Evolutionary conservation across 2,113 vertebrate genomes (phyloP).

Genomic region (Puntigrus tetrazona): DNA sequence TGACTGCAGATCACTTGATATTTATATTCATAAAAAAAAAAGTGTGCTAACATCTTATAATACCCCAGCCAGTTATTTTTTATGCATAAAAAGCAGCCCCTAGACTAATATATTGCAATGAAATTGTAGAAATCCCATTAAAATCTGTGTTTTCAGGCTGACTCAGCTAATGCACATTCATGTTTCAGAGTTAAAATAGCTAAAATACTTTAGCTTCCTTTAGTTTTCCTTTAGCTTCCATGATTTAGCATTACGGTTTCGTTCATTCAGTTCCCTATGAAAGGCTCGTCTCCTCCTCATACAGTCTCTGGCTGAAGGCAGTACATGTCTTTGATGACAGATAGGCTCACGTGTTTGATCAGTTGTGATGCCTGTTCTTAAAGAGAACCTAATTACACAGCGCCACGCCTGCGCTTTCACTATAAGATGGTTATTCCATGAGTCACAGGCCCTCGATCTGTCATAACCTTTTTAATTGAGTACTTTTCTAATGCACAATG

Average conservation of each 20-base stretch:
- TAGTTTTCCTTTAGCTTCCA: neutral
- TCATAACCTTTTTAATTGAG: neutral
- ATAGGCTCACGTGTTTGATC: conserved; percentile 8
- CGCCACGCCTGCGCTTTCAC: neutral
- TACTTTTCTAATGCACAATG: neutral
- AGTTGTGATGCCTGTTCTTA: conserved; percentile 5
- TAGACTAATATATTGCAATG: no score
- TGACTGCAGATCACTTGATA: no score
- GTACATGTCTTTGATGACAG: neutral
- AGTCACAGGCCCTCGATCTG: conserved; percentile 23
- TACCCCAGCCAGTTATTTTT: no score
- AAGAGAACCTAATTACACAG: neutral
- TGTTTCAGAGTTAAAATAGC: neutral
- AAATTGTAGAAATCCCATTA: no score
- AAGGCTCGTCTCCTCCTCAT: neutral
- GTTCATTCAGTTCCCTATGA: neutral
- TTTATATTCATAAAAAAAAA: no score
- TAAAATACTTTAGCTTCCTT: no score
- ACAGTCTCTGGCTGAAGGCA: neutral
- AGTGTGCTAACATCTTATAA: no score
- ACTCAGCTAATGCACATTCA: neutral
- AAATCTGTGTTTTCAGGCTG: neutral
- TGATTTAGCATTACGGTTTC: neutral
- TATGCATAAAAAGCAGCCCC: no score
- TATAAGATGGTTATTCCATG: neutral